Evolutionary conservation across 2,113 vertebrate genomes (phyloP).

Genomic region (Callopanchax toddi): DNA sequence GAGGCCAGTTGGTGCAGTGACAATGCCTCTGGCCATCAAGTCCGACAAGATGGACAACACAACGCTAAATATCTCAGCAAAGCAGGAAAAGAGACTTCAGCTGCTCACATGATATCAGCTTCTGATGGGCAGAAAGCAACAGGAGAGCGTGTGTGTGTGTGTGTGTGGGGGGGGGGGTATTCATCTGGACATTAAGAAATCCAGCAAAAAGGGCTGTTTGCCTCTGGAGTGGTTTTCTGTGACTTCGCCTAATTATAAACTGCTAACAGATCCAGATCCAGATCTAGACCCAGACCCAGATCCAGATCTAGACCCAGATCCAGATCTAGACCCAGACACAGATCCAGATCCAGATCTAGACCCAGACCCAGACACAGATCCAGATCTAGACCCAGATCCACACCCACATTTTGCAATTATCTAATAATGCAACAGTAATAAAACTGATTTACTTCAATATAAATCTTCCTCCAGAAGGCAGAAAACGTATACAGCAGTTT

Average conservation of each 20-base stretch:
- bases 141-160: not conserved
- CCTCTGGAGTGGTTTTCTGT: constrained; percentile 37
- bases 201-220: constrained; percentile 29
- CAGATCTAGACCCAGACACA: too few relatives aligned
- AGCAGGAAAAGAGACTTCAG: constrained; percentile 46
- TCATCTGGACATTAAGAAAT: constrained; percentile 40
- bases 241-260: constrained; percentile 38
- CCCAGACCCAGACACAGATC: too few relatives aligned
- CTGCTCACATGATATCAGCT: constrained; percentile 46
- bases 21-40: constrained; percentile 53
- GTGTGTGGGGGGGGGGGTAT: constrained; percentile 10
- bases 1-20: constrained; percentile 64
- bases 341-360: too few relatives aligned
- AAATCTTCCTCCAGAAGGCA: too few relatives aligned
- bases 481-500: too few relatives aligned
- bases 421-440: too few relatives aligned
- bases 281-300: too few relatives aligned
- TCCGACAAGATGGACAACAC: constrained; percentile 59
- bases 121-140: constrained; percentile 13
- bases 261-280: constrained; percentile 29
- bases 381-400: too few relatives aligned
- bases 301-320: too few relatives aligned
- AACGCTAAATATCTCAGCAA: constrained; percentile 31
- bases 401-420: too few relatives aligned
- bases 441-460: too few relatives aligned